Evolutionary conservation across 2,888 invertebrate species (phyloP), one percentile per base, ranked within the genome.

Genomic region (Phytoseiulus persimilis): DNA sequence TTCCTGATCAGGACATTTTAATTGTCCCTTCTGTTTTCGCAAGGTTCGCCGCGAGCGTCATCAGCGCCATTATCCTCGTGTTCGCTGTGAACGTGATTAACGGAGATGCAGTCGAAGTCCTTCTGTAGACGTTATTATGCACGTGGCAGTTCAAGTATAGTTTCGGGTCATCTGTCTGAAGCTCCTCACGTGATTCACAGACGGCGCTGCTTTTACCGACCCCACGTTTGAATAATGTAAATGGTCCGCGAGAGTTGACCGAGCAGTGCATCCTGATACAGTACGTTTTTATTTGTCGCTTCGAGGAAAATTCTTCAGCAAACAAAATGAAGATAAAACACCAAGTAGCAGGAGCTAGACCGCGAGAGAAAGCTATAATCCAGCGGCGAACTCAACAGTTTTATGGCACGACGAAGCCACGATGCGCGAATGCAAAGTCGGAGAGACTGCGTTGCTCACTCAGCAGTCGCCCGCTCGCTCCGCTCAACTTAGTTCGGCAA

Each of bases 291-390:
- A 23, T 65, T 65, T 65, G 65, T 65, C 65, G 65, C 11, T 23
- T 65, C 11, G 65, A 65, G 65, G 65, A 65, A 65, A 65, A 65
- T 65, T 65, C 65, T 28, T 65, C 1, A 3, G 28, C 23, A 18
- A 28, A 6, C 65, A 65, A 28, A 65, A 65, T 65, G 65, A 23
- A 28, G 28, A 65, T 65, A 28, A 28, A 65, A 46, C 11, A 65
- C 65, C 2, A 65, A 28, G 65, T 65, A 65, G 65, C 65, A 23
- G 18, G 65, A 65, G 65, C 5, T 65, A 65, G 18, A 65, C 65
- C 65, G 65, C 65, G 65, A 65, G 65, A 65, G 65, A 65, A 65
- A 65, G 65, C 65, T 65, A 65, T 65, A 65, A 65, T 65, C 65
- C 65, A 65, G 65, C 65, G 65, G 65, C 65, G 65, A 65, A 65